Conservation (phyloP, 2,888 invertebrate genomes). For the Pseudanteris insignis region DNA sequence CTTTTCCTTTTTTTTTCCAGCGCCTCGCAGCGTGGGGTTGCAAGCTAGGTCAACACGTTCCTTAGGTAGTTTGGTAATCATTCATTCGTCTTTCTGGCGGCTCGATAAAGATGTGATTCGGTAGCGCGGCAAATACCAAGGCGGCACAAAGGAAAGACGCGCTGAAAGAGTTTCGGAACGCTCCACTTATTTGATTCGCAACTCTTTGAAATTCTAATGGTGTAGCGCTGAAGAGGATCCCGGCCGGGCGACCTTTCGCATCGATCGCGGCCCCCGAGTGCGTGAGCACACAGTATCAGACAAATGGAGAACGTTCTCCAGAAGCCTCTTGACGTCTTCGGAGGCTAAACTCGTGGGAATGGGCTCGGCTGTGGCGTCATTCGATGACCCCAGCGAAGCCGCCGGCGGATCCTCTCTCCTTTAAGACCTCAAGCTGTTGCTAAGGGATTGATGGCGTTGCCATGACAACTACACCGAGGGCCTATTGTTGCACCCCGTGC, state of each 20-base stretch:
- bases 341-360: conserved; percentile 39
- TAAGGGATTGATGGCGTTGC: conserved; percentile 66
- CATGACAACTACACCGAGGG: conserved; percentile 61
- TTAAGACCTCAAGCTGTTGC: conserved; percentile 67
- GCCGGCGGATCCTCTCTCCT: conserved; percentile 60
- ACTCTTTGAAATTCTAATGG: conserved; percentile 42
- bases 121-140: conserved; percentile 13
- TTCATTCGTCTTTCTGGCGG: too few species aligned
- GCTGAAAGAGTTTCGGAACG: conserved; percentile 28
- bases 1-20: too few species aligned
- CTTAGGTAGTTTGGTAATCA: conserved; percentile 14
- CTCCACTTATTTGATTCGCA: conserved; percentile 40
- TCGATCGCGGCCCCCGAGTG: conserved; percentile 23
- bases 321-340: conserved; percentile 39
- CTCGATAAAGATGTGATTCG: conserved; percentile 24
- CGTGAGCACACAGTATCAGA: conserved; percentile 40
- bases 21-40: conserved; percentile 7
- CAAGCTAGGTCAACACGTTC: conserved; percentile 22
- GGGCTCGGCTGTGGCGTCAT: conserved; percentile 46
- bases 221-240: conserved; percentile 29
- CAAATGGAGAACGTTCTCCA: conserved; percentile 42
- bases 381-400: conserved; percentile 52
- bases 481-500: conserved; percentile 65
- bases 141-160: conserved; percentile 12
- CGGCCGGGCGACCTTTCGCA: conserved; percentile 33